These are phyloP conservation scores for Oncorhynchus kisutch DNA, from an alignment of 2,113 vertebrate species.

Conservation along the genomic window DNA sequence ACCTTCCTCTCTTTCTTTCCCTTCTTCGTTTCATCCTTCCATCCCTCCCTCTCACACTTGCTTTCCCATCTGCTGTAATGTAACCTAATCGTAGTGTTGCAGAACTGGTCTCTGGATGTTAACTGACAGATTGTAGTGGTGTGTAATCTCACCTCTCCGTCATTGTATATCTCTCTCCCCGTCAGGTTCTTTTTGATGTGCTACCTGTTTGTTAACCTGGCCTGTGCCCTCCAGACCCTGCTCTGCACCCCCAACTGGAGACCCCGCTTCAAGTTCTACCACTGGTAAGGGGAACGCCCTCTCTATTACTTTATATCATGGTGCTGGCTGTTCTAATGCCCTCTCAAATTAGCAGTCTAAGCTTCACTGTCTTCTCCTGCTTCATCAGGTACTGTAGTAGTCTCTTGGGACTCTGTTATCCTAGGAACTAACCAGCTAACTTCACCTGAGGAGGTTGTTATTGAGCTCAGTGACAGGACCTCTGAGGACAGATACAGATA, in stretches of 20 bases:
- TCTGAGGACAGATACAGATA: neutral
- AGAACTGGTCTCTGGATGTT: no score
- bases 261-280: constrained; percentile 71
- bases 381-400: neutral
- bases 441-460: neutral
- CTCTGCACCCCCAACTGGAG: constrained; percentile 95
- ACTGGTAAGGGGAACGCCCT: constrained; percentile 62
- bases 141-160: neutral
- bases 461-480: neutral
- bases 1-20: neutral
- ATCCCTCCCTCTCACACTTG: neutral
- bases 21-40: neutral
- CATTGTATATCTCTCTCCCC: neutral
- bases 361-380: neutral
- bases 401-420: neutral
- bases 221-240: constrained; percentile 91
- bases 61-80: no score
- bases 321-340: no score
- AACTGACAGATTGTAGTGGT: no score
- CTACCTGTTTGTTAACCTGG: constrained; percentile 96
- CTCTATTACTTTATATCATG: neutral
- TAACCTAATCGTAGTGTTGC: no score
- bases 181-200: constrained; percentile 97
- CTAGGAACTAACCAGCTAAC: neutral
- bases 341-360: neutral